phyloP scores from a whole-genome alignment of 2,113 vertebrate genomes.

The Nipponia nippon region DNA sequence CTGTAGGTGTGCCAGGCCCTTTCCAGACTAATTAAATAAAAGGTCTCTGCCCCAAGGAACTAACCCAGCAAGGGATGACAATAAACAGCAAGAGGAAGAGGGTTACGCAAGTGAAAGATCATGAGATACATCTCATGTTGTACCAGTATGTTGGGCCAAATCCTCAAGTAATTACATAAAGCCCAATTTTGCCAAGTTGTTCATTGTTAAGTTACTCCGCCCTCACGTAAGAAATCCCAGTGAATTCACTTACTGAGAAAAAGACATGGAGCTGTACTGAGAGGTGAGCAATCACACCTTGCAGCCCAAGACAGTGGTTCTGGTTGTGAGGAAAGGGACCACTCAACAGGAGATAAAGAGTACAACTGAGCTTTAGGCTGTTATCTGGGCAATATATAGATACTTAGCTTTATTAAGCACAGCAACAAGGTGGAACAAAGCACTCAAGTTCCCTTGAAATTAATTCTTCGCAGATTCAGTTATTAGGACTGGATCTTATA shows the following conservation, averaged over 20 bases:
- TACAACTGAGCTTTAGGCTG: not conserved
- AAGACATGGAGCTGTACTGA: not conserved
- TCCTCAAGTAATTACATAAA: conserved; percentile 63
- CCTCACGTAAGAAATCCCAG: not conserved
- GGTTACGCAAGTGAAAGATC: conserved; percentile 53
- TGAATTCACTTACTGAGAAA: conserved; percentile 29
- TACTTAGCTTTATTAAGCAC: not conserved
- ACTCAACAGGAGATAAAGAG: not conserved
- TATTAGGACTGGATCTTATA: not conserved
- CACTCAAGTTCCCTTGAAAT: not conserved
- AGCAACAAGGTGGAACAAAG: not conserved
- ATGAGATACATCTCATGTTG: conserved; percentile 57
- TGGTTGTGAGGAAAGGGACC: not conserved
- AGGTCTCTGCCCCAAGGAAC: conserved; percentile 63
- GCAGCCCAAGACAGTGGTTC: not conserved
- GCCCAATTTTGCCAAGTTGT: conserved; percentile 55
- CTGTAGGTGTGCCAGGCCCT: conserved; percentile 53
- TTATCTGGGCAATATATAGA: not conserved
- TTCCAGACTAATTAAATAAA: conserved; percentile 65
- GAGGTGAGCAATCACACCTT: not conserved
- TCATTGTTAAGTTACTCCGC: conserved; percentile 43
- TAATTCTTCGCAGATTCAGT: not conserved
- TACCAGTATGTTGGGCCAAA: conserved; percentile 56
- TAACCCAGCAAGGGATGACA: conserved; percentile 55
- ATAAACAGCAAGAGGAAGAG: conserved; percentile 64